phyloP scores from a whole-genome alignment of 1,140 invertebrate genomes.

The Melanaphis sacchari region DNA sequence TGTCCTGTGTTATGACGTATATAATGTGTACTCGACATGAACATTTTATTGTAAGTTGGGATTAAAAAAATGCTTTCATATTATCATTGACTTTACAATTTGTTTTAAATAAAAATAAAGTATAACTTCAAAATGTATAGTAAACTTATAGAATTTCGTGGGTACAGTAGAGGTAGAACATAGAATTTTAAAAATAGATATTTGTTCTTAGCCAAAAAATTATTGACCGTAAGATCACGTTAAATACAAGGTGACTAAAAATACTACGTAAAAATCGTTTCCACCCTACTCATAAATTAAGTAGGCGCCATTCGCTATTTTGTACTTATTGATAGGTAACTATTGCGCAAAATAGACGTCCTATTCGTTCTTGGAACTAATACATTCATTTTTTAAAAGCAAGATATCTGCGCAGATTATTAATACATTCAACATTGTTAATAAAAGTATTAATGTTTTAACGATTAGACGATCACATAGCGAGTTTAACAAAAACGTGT shows the following conservation, averaged over 20 bases:
- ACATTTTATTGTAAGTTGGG: background rate
- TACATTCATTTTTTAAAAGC: background rate
- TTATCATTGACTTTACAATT: background rate
- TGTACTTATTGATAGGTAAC: no score
- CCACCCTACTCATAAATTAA: background rate
- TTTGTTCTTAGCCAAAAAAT: slow-evolving; percentile 38
- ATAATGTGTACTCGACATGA: background rate
- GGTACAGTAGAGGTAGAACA: background rate
- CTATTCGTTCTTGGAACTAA: background rate
- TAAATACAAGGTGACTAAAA: slow-evolving; percentile 40
- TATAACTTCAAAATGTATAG: background rate
- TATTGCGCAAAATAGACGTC: background rate
- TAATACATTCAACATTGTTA: background rate
- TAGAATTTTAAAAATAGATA: slow-evolving; percentile 53
- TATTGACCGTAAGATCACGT: slow-evolving; percentile 44
- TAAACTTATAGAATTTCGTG: background rate
- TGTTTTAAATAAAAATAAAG: background rate
- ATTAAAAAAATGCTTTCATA: background rate
- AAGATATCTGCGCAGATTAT: background rate
- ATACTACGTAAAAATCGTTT: slow-evolving; percentile 35
- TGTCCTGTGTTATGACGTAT: no score
- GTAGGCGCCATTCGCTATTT: background rate
- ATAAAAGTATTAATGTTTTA: background rate
- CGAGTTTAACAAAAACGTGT: background rate
- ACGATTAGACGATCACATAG: background rate